Evolutionary conservation across 2,888 invertebrate genomes (phyloP).

Genomic region (Mantis religiosa): DNA sequence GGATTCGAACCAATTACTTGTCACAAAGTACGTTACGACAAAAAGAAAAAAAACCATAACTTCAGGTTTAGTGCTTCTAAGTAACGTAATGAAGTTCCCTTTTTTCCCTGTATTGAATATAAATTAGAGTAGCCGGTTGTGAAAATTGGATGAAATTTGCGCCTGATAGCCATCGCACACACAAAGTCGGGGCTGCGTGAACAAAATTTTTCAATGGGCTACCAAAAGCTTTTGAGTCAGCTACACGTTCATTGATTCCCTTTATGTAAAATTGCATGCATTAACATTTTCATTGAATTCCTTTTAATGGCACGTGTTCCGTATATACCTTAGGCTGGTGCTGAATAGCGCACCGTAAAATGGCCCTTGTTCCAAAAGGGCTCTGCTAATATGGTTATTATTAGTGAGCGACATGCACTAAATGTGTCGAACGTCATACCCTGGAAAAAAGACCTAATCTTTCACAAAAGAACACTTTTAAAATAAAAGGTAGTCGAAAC

Average conservation of each 20-base stretch:
- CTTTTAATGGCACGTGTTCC: not conserved
- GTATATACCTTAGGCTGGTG: not conserved
- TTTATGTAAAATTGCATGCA: not conserved
- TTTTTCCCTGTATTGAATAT: not conserved
- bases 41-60: not conserved
- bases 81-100: not conserved
- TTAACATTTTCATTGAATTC: not conserved
- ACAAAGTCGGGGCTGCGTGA: not conserved
- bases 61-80: not conserved
- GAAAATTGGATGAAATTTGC: not conserved
- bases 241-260: not conserved
- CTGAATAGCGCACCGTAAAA: not conserved
- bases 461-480: not conserved
- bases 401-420: not conserved
- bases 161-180: not conserved
- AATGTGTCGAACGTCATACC: not conserved
- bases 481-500: not conserved
- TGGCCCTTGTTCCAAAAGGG: not conserved
- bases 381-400: not conserved
- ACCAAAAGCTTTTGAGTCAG: not conserved
- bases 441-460: not conserved
- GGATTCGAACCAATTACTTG: not conserved
- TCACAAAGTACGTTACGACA: not conserved
- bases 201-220: not conserved
- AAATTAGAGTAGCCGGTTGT: not conserved